Conservation (phyloP, 2,888 invertebrate species). For the Lottia gigantea region DNA sequence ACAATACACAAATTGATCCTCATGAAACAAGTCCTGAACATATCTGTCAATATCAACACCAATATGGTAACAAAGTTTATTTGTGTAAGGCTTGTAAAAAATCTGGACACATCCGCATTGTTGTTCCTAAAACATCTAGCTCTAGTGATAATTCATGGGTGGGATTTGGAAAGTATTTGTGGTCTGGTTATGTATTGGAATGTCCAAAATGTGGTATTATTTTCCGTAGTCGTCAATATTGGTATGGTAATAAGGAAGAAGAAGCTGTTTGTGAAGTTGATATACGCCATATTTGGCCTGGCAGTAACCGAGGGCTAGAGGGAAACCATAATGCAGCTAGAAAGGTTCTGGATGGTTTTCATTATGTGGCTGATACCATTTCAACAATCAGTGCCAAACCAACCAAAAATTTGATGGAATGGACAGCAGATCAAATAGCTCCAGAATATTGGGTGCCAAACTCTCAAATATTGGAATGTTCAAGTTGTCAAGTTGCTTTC, state of each 20-base stretch:
- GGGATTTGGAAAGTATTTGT: slow-evolving; percentile 79
- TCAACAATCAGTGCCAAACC: slow-evolving; percentile 78
- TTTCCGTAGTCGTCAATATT: slow-evolving; percentile 80
- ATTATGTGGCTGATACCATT: slow-evolving; percentile 75
- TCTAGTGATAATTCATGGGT: slow-evolving; percentile 74
- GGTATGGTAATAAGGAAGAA: slow-evolving; percentile 83
- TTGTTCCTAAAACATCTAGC: slow-evolving; percentile 72
- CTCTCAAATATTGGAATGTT: slow-evolving; percentile 79
- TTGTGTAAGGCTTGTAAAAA: slow-evolving; percentile 70
- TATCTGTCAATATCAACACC: slow-evolving; percentile 77
- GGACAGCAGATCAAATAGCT: slow-evolving; percentile 83
- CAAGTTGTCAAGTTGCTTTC: slow-evolving; percentile 72
- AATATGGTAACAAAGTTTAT: slow-evolving; percentile 75
- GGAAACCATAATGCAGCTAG: slow-evolving; percentile 75
- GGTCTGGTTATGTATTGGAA: slow-evolving; percentile 82
- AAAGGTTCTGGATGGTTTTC: slow-evolving; percentile 76
- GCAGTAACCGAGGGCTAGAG: slow-evolving; percentile 58
- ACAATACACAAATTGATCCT: slow-evolving; percentile 56
- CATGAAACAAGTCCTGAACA: slow-evolving; percentile 55
- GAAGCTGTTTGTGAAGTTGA: slow-evolving; percentile 77
- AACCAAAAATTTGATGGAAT: slow-evolving; percentile 77
- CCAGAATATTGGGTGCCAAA: slow-evolving; percentile 86
- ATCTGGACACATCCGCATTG: slow-evolving; percentile 75
- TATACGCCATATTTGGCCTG: slow-evolving; percentile 78
- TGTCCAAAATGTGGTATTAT: slow-evolving; percentile 81